phyloP scores from a whole-genome alignment of 2,797 vertebrate species.

The Myioborus melanocephalus region DNA sequence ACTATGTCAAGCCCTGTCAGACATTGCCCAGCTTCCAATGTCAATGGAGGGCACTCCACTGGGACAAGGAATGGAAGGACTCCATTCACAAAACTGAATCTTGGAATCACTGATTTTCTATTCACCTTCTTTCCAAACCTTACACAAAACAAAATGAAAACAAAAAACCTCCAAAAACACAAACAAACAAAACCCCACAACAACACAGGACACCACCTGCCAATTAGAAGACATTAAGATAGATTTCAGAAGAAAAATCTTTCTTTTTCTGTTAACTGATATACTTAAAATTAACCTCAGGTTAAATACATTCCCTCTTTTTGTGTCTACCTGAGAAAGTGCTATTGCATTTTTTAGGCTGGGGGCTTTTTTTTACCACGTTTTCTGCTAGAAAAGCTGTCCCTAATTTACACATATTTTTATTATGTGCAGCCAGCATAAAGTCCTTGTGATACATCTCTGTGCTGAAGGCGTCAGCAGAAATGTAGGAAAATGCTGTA shows the following conservation, averaged over 20 bases:
- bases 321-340: background rate
- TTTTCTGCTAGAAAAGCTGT: background rate
- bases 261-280: no score
- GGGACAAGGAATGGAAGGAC: background rate
- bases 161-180: no score
- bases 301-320: background rate
- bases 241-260: background rate
- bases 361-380: accelerated
- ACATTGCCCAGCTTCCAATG: background rate
- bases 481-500: background rate
- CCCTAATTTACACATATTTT: background rate
- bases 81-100: background rate
- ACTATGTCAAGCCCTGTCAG: background rate
- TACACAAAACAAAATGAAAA: background rate
- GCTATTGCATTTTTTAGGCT: background rate
- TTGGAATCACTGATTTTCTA: background rate
- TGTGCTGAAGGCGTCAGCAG: background rate
- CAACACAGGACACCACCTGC: background rate
- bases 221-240: background rate
- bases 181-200: background rate
- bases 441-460: background rate
- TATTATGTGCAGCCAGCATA: background rate
- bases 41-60: background rate
- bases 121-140: background rate
- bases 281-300: background rate